Percentiles rank a stretch among this genome's conserved stretches.
These are phyloP conservation scores for Pollimyrus isidori DNA, from an alignment of 2,113 vertebrate species.

Conservation along the genomic window DNA sequence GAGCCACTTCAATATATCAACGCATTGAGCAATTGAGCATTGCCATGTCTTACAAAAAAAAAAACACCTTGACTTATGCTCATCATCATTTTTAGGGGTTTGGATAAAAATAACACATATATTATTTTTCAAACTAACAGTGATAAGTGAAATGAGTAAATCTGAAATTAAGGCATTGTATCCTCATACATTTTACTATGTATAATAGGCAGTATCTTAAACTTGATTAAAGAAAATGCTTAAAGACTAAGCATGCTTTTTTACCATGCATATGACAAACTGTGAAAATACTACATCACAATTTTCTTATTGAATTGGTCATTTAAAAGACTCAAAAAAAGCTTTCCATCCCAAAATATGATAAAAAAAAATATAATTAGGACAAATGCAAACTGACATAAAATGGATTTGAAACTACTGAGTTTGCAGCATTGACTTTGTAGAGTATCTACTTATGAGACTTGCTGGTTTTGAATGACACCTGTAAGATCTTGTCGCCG, in stretches of 20 bases:
- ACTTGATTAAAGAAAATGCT: slow-evolving; percentile 1
- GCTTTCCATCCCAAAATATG: slow-evolving; percentile 78
- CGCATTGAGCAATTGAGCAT: not conserved
- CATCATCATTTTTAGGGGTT: not conserved
- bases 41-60: slow-evolving; percentile 11
- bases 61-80: not conserved
- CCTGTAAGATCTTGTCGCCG: slow-evolving; percentile 95
- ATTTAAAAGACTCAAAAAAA: slow-evolving; percentile 64
- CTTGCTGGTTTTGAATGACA: slow-evolving; percentile 98
- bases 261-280: slow-evolving; percentile 45
- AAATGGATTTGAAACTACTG: slow-evolving; percentile 18
- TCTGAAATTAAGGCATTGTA: slow-evolving; percentile 51
- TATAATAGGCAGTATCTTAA: slow-evolving; percentile 16
- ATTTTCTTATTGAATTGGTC: slow-evolving; percentile 72
- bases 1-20: not conserved
- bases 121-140: slow-evolving; percentile 31
- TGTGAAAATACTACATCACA: slow-evolving; percentile 37
- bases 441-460: slow-evolving; percentile 64
- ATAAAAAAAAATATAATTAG: slow-evolving; percentile 54
- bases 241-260: slow-evolving; percentile 26
- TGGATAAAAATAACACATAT: slow-evolving; percentile 37
- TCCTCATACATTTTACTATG: not conserved
- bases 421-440: slow-evolving; percentile 29
- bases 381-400: not conserved
- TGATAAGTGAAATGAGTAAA: slow-evolving; percentile 23